Conservation (phyloP, 2,888 invertebrate genomes). For the Lacanobia oleracea region DNA sequence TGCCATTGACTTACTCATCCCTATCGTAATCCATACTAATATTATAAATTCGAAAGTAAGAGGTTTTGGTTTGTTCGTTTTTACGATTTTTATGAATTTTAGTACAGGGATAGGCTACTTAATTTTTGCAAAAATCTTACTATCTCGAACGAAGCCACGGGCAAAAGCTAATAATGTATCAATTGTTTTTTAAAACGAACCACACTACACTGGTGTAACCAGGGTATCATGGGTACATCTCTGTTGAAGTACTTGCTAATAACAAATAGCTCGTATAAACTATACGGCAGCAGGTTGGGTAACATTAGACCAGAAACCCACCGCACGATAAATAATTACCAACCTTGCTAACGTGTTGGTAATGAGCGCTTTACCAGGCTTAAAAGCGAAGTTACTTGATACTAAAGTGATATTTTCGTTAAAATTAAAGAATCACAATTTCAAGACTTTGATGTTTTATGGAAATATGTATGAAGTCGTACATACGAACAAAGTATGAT, state of each 20-base stretch:
- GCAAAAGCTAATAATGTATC: too few relatives aligned
- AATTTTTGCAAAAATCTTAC: too few relatives aligned
- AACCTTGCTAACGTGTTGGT: slow-evolving; percentile 3
- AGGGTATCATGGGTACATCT: background rate
- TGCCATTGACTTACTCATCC: background rate
- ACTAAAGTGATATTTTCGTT: background rate
- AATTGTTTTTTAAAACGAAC: background rate
- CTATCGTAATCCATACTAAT: too few relatives aligned
- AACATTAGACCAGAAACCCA: slow-evolving; percentile 18
- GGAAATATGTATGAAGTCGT: too few relatives aligned
- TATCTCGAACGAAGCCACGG: too few relatives aligned
- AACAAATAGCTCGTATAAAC: slow-evolving; percentile 24
- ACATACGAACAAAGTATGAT: too few relatives aligned
- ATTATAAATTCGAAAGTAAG: too few relatives aligned
- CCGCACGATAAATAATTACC: slow-evolving; percentile 22
- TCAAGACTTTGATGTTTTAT: too few relatives aligned
- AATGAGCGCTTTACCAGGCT: slow-evolving; percentile 14
- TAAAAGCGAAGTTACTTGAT: background rate
- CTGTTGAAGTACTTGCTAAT: background rate
- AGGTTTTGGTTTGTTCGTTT: too few relatives aligned
- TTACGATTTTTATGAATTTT: too few relatives aligned
- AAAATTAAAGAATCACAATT: background rate
- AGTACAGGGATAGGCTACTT: too few relatives aligned
- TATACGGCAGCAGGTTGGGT: slow-evolving; percentile 8
- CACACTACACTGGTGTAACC: background rate